Conservation (phyloP, 2,113 vertebrate genomes). For the Prochilodus magdalenae region DNA sequence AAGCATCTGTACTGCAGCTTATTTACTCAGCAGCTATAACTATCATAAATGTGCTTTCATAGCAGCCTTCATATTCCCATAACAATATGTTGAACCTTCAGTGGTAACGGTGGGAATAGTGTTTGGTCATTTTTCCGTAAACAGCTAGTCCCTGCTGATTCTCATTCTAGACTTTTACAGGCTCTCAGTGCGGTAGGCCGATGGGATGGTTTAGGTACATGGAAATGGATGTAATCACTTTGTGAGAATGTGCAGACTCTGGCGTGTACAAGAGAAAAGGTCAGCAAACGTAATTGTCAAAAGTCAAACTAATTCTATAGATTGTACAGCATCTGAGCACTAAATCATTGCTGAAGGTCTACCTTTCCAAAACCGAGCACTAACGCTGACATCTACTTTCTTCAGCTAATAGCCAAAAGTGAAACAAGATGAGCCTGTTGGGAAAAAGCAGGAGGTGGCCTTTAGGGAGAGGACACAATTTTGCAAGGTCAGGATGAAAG, state of each 20-base stretch:
- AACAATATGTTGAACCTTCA: not conserved
- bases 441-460: not conserved
- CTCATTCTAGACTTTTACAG: not conserved
- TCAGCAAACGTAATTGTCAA: not conserved
- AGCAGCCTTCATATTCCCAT: not conserved
- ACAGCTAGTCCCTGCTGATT: constrained; percentile 16
- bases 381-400: not conserved
- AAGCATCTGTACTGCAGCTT: not conserved
- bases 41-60: not conserved
- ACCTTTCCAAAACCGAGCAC: no score
- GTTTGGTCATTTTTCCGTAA: constrained; percentile 11
- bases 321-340: no score
- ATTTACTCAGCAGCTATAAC: not conserved
- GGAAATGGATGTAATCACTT: not conserved
- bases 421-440: not conserved
- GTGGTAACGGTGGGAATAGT: not conserved
- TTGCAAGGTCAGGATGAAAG: constrained; percentile 4
- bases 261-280: not conserved
- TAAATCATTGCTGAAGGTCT: not conserved
- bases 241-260: not conserved
- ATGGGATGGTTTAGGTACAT: not conserved
- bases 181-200: not conserved
- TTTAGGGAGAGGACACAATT: constrained; percentile 9
- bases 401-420: not conserved
- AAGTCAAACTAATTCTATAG: not conserved